Percentiles rank a stretch among this genome's conserved stretches.
Conservation (phyloP, 2,888 invertebrate species). For the Halocaridina rubra region DNA sequence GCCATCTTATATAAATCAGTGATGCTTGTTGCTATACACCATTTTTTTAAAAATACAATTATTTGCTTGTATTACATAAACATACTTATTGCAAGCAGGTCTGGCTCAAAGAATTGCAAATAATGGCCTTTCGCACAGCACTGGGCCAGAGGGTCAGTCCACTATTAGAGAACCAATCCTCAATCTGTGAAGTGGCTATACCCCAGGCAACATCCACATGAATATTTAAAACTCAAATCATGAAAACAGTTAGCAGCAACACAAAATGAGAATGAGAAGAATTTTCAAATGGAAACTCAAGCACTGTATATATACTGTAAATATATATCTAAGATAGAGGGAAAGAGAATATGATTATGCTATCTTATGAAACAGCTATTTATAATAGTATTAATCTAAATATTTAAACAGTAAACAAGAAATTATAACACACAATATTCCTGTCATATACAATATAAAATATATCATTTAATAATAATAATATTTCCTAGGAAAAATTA, state of each 20-base stretch:
- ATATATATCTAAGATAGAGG: not conserved
- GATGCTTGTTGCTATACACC: too few species aligned
- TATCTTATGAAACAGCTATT: constrained; percentile 22
- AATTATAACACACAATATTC: constrained; percentile 38
- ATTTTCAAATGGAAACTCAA: too few species aligned
- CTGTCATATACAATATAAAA: not conserved
- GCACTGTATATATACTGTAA: too few species aligned
- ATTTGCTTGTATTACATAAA: too few species aligned
- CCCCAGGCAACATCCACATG: constrained; percentile 46
- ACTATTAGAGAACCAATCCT: constrained; percentile 18
- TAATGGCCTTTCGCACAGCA: too few species aligned
- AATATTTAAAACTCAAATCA: constrained; percentile 26
- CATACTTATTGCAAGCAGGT: too few species aligned
- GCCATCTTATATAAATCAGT: too few species aligned
- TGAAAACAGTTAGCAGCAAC: constrained; percentile 42
- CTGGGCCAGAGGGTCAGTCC: constrained; percentile 33
- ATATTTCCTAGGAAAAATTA: not conserved
- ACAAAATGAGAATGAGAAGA: not conserved
- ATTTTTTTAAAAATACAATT: too few species aligned
- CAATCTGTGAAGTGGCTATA: constrained; percentile 36
- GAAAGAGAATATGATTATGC: not conserved
- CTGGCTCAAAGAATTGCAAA: constrained; percentile 31
- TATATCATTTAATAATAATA: not conserved
- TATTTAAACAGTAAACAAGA: constrained; percentile 42
- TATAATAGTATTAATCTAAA: not conserved